These are phyloP conservation scores for Mastomys natalensis DNA, from an alignment of 2,113 vertebrate genomes.

Conservation along the genomic window DNA sequence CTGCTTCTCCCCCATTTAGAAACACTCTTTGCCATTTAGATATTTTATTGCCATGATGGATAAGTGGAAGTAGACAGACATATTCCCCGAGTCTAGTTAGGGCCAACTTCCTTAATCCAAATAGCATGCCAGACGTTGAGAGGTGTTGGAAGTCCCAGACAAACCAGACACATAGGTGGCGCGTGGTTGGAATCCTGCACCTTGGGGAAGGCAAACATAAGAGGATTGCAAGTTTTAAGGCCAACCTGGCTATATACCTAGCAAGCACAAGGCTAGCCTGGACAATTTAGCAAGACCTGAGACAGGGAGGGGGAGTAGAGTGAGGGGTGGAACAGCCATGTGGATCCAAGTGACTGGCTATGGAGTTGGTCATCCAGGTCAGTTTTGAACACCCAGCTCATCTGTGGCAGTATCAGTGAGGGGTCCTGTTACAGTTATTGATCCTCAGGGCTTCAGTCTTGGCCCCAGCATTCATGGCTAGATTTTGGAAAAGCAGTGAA, in stretches of 20 bases:
- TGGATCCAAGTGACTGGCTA: neutral
- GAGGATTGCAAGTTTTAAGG: neutral
- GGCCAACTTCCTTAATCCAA: neutral
- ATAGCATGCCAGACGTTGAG: neutral
- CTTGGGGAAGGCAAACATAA: neutral
- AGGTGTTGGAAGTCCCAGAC: neutral
- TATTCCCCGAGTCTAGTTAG: neutral
- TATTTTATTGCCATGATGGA: neutral
- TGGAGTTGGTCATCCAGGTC: neutral
- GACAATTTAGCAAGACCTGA: neutral
- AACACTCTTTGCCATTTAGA: slow-evolving; percentile 29
- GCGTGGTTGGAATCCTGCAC: neutral
- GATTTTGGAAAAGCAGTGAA: neutral
- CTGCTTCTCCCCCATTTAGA: slow-evolving; percentile 68
- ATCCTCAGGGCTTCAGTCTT: neutral
- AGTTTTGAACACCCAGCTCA: neutral
- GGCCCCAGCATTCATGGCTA: accelerated
- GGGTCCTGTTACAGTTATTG: neutral
- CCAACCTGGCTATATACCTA: neutral
- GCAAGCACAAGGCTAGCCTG: neutral
- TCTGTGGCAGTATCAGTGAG: accelerated
- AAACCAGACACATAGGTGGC: neutral
- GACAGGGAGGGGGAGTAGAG: too few relatives aligned
- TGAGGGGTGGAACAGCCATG: neutral
- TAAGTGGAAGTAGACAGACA: neutral